phyloP scores from a whole-genome alignment of 2,113 vertebrate genomes.

The Cyanocitta stelleri region DNA sequence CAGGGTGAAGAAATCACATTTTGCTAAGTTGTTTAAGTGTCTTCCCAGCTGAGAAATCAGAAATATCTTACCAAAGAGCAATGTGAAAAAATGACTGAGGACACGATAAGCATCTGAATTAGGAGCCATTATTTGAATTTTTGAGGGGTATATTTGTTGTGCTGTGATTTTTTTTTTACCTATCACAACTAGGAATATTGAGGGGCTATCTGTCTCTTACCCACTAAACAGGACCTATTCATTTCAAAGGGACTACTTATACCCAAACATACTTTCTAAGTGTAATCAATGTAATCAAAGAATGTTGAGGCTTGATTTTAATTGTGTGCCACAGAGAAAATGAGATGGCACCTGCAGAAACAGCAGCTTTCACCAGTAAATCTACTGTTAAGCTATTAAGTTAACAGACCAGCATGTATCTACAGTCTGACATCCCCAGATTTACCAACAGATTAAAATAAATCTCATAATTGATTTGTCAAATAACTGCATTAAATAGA shows the following conservation, averaged over 20 bases:
- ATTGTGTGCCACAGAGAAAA: not conserved
- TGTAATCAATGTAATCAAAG: not conserved
- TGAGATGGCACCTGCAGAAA: not conserved
- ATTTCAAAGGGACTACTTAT: not conserved
- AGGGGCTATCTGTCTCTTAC: not conserved
- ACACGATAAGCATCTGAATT: not conserved
- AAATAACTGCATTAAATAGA: not conserved
- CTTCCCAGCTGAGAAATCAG: not conserved
- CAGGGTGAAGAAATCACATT: not conserved
- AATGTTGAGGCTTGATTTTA: not conserved
- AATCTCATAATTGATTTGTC: not conserved
- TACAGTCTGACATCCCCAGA: not conserved
- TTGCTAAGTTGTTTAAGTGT: not conserved
- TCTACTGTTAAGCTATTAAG: not conserved
- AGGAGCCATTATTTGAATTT: not conserved
- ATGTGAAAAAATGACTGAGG: not conserved
- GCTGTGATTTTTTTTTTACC: not conserved
- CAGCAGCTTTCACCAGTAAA: not conserved
- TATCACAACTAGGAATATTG: not conserved
- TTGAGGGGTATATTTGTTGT: not conserved
- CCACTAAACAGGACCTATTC: not conserved
- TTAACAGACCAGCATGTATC: not conserved
- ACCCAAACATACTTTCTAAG: not conserved
- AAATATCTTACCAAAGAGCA: not conserved
- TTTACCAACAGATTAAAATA: not conserved